Evolutionary conservation across 1,140 invertebrate species (phyloP).

Genomic region (Aleiodes sp.): DNA sequence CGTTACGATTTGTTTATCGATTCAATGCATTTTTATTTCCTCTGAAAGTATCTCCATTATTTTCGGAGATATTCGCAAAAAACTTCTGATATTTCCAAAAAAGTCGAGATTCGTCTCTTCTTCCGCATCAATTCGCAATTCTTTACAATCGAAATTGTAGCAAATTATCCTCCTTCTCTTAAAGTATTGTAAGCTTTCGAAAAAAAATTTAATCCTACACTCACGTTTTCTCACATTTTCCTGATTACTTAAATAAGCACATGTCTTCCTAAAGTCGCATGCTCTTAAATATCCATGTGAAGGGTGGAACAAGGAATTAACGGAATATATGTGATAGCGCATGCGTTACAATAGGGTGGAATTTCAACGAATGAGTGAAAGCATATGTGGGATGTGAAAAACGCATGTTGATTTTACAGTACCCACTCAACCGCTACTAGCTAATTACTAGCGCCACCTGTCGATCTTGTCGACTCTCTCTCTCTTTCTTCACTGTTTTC

Average conservation of each 20-base stretch:
- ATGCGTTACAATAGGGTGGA: background rate
- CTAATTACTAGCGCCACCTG: constrained; percentile 24
- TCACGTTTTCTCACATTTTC: background rate
- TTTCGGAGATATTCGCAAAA: no score
- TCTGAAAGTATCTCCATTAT: no score
- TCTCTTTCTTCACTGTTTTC: no score
- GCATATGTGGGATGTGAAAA: constrained; percentile 4
- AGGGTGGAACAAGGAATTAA: background rate
- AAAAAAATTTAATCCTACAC: no score
- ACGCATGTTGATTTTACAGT: background rate
- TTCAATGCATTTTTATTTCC: no score
- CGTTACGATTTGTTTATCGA: no score
- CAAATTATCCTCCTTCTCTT: no score
- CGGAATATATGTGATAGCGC: background rate
- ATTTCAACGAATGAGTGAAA: background rate
- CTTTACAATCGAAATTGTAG: background rate
- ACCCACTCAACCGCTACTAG: constrained; percentile 1
- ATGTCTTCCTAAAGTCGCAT: background rate
- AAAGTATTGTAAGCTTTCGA: no score
- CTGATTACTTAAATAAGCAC: background rate
- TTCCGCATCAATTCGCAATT: background rate
- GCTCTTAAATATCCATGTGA: background rate
- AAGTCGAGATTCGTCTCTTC: no score
- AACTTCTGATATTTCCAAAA: no score
- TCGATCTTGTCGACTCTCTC: constrained; percentile 8